Conservation (phyloP, 2,797 vertebrate species). For the Ceyx erithaca region DNA sequence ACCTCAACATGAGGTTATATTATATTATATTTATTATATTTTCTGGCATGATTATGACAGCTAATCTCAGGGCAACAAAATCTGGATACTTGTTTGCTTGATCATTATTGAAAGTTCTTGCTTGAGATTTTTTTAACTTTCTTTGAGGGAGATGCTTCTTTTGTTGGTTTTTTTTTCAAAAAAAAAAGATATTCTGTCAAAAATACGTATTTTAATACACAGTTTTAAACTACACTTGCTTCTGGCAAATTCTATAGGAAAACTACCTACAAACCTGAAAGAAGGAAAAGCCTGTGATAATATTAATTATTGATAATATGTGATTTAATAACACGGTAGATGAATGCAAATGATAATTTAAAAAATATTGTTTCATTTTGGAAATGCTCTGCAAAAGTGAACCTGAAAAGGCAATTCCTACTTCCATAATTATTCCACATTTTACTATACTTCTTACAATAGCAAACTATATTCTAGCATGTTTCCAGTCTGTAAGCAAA, state of each 20-base stretch:
- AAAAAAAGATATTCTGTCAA: background rate
- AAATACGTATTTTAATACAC: background rate
- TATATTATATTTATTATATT: too few relatives aligned
- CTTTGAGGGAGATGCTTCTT: background rate
- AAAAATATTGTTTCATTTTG: background rate
- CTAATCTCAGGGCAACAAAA: background rate
- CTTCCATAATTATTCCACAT: background rate
- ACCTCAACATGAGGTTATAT: too few relatives aligned
- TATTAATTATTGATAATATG: background rate
- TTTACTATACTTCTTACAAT: background rate
- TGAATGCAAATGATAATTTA: background rate
- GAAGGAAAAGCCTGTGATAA: background rate
- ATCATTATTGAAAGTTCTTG: background rate
- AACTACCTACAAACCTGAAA: background rate
- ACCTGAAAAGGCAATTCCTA: background rate
- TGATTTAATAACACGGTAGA: background rate
- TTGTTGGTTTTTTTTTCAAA: background rate
- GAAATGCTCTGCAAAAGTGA: background rate
- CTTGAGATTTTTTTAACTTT: background rate
- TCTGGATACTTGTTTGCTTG: background rate
- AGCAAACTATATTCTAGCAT: background rate
- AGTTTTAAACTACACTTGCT: background rate
- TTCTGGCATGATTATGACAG: background rate
- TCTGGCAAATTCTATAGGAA: background rate
- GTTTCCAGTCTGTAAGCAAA: background rate